Base-by-base conservation (phyloP, 2,797 vertebrate genomes). In the Apodemus agrarius region DNA sequence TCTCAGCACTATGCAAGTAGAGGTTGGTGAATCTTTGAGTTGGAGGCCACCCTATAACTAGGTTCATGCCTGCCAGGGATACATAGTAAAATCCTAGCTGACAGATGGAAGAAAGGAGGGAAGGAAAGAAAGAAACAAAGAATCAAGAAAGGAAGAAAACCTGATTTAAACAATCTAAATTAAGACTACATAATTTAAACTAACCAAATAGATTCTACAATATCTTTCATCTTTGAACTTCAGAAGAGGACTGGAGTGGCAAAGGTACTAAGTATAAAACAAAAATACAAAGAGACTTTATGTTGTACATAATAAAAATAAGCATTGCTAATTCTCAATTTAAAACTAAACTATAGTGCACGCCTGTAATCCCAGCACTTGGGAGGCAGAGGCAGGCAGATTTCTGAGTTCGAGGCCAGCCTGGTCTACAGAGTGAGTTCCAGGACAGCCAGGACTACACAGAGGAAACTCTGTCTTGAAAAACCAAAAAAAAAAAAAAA, bases 171-270 rank as follows among this genome's bases (percentile, higher is more conserved):
- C 4, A 80, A 61, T 83, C 67, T 93, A 67, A 94, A 61, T 78
- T 96, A 83, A 92, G 65, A 95, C 4, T 83, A 10, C 91, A 83
- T 2, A 86, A 67, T 75, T 75, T 46, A 93, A 96, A 86, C 13
- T 65, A 72, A 78, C 9, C 49, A 91, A 91, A 0, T 3, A 1
- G 17, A 65, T 24, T 67, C 59, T 61, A 78, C 22, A n/a, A 83
- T 74, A 31, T 46, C 52, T 26, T 52, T 57, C 49, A 81, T 61
- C n/a, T 61, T 34, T 6, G 8, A 31, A 40, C 80, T 91, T 81
- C 19, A 46, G 40, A 46, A 26, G 59, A 29, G 5, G 4, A 16
- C 61, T 84, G 40, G 26, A 84, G 16, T 84, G 26, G 61, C 29
- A 65, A 43, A 63, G 26, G 22, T 14, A 83, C 19, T 63, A 84